phyloP scores from a whole-genome alignment of 1,140 invertebrate species.

The Colletes latitarsis region DNA sequence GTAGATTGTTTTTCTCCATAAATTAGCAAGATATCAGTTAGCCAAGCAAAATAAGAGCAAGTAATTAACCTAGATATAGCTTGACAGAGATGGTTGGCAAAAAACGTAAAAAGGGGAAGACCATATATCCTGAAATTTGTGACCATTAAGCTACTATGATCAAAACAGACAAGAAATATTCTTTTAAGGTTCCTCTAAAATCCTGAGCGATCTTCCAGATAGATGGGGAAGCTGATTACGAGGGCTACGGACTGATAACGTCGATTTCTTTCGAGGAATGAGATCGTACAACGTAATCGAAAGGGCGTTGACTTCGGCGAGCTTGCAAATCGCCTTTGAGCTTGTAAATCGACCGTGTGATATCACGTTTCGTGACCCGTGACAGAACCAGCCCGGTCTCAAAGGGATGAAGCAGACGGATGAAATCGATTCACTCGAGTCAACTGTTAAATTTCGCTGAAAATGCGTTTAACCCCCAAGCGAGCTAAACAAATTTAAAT shows the following conservation, averaged over 20 bases:
- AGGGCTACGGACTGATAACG: not conserved
- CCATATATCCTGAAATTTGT: not conserved
- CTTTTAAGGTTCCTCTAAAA: not conserved
- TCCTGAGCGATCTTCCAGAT: not conserved
- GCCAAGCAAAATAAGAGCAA: not conserved
- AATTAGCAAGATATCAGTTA: too few species aligned
- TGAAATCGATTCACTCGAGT: slow-evolving; percentile 17
- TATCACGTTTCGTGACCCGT: slow-evolving; percentile 42
- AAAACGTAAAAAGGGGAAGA: not conserved
- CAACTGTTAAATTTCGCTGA: not conserved
- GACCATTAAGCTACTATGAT: accelerated
- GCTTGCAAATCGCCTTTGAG: slow-evolving; percentile 42
- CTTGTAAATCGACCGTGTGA: slow-evolving; percentile 44
- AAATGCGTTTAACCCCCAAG: not conserved
- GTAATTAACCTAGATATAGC: not conserved
- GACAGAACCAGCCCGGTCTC: slow-evolving; percentile 11
- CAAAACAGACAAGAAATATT: not conserved
- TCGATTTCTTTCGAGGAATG: slow-evolving; percentile 5
- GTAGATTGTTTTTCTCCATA: not conserved
- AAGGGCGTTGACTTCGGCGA: slow-evolving; percentile 45
- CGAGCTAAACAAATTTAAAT: too few species aligned
- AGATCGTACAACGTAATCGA: slow-evolving; percentile 28
- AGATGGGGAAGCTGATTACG: not conserved
- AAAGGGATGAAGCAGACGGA: slow-evolving; percentile 10
- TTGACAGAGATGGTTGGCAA: not conserved